Percentiles rank a stretch among this genome's conserved stretches.
These are phyloP conservation scores for Oreotrochilus melanogaster DNA, from an alignment of 2,113 vertebrate genomes.

Conservation along the genomic window DNA sequence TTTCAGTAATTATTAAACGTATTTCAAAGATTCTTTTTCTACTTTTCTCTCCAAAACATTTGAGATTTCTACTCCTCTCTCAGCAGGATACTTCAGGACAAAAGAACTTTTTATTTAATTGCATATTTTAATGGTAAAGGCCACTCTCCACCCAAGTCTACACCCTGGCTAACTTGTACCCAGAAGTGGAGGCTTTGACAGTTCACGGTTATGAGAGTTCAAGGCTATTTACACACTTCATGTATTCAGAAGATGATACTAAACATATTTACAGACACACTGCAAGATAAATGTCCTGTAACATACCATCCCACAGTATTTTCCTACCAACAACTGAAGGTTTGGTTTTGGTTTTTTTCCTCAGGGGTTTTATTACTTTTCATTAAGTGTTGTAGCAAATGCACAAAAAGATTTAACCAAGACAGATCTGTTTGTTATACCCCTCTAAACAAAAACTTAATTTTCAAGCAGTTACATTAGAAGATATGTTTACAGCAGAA, in stretches of 20 bases:
- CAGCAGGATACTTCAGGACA: background rate
- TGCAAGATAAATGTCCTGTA: background rate
- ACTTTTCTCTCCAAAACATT: background rate
- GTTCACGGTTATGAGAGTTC: background rate
- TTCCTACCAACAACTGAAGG: background rate
- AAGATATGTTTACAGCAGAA: background rate
- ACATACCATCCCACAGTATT: background rate
- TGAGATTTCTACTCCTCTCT: background rate
- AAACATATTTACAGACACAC: background rate
- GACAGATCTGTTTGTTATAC: background rate
- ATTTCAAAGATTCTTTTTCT: background rate
- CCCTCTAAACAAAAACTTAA: background rate
- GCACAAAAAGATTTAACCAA: background rate
- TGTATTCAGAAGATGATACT: background rate
- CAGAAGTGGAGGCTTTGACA: background rate
- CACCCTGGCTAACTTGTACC: fast-evolving
- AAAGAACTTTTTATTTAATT: background rate
- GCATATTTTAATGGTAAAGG: background rate
- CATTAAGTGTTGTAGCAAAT: background rate
- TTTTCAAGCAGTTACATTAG: background rate
- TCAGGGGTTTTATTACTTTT: background rate
- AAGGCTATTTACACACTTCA: background rate
- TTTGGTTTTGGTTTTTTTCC: background rate
- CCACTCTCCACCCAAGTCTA: fast-evolving
- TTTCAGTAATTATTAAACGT: background rate